Evolutionary conservation across 2,888 invertebrate species (phyloP).

Genomic region (Opisthograptis luteolata): DNA sequence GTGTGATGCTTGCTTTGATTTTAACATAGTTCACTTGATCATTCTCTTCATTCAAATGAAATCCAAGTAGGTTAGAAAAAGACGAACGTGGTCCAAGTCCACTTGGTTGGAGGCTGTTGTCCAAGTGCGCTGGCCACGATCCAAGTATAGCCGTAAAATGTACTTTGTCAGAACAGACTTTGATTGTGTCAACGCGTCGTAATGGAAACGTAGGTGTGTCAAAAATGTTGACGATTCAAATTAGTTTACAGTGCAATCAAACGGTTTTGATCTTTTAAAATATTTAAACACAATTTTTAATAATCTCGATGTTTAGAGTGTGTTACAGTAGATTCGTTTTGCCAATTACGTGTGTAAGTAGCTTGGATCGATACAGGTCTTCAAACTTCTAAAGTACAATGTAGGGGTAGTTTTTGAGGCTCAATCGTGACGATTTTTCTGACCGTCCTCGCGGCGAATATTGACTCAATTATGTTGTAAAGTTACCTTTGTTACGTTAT

Average conservation of each 20-base stretch:
- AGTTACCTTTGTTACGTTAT: constrained; percentile 77
- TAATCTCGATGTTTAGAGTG: constrained; percentile 66
- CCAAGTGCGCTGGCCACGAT: no score
- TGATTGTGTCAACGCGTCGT: no score
- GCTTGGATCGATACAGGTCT: constrained; percentile 54
- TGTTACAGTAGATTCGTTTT: constrained; percentile 62
- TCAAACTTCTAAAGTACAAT: constrained; percentile 64
- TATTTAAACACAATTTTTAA: constrained; percentile 39
- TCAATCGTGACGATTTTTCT: constrained; percentile 58
- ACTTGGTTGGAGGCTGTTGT: no score
- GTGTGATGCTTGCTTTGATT: no score
- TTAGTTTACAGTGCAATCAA: constrained; percentile 37
- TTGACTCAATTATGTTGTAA: constrained; percentile 57
- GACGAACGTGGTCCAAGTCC: no score
- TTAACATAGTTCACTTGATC: no score
- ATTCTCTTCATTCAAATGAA: no score
- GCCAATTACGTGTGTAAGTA: constrained; percentile 47
- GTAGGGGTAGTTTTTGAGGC: constrained; percentile 71
- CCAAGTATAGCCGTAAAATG: no score
- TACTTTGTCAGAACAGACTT: no score
- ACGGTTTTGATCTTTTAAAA: constrained; percentile 34
- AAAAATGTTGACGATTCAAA: constrained; percentile 21
- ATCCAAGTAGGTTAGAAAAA: no score
- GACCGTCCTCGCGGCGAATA: constrained; percentile 41
- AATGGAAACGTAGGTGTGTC: constrained; percentile 4